Evolutionary conservation across 2,113 vertebrate species (phyloP).

Genomic region (Scophthalmus maximus): DNA sequence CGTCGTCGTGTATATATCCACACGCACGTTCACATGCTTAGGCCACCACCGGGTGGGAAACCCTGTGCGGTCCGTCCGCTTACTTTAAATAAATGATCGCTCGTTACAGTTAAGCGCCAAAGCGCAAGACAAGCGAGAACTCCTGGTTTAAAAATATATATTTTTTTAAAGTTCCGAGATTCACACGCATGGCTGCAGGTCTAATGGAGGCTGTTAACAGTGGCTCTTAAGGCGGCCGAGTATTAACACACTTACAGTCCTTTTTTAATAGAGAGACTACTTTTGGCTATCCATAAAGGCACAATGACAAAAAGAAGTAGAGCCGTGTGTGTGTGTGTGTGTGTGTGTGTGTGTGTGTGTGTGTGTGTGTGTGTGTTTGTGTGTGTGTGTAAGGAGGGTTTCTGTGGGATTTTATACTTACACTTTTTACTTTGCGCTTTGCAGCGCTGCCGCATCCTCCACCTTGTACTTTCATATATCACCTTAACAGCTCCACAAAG

Average conservation of each 20-base stretch:
- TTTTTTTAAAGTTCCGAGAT: too few relatives aligned
- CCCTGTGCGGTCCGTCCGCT: background rate
- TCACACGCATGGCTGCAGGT: constrained; percentile 26
- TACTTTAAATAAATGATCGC: constrained; percentile 20
- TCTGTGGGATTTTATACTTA: constrained; percentile 30
- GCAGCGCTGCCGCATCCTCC: constrained; percentile 17
- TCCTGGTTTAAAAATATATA: constrained; percentile 1
- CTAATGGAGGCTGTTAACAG: constrained; percentile 14
- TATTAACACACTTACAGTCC: constrained; percentile 18
- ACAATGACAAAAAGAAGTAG: background rate
- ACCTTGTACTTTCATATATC: constrained; percentile 36
- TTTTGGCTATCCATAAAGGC: constrained; percentile 21
- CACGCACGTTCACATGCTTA: background rate
- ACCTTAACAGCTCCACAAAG: constrained; percentile 55
- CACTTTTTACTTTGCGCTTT: constrained; percentile 33
- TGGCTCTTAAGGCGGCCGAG: background rate
- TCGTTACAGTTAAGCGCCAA: constrained; percentile 20
- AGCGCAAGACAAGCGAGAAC: constrained; percentile 5
- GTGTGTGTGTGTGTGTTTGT: background rate
- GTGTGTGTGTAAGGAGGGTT: constrained; percentile 12
- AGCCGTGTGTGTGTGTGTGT: background rate
- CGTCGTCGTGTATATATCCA: too few relatives aligned
- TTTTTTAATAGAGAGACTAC: constrained; percentile 11
- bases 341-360: constrained; percentile 2
- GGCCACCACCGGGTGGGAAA: constrained; percentile 31